Evolutionary conservation across 2,888 invertebrate genomes (phyloP).

Genomic region (Perithous albicinctus): DNA sequence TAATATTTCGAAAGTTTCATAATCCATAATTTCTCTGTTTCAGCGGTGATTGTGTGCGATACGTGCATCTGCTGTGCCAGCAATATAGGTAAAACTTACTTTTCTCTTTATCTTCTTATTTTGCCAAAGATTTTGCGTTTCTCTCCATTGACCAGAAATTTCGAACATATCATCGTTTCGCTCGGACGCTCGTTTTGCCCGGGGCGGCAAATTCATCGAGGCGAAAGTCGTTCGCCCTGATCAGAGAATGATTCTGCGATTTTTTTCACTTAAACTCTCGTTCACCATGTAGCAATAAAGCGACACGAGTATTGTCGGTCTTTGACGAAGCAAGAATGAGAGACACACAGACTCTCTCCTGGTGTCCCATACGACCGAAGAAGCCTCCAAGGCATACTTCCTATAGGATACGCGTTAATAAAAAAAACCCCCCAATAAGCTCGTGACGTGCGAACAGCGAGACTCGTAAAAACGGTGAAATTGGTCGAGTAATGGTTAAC

Average conservation of each 20-base stretch:
- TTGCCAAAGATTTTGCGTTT: slow-evolving; percentile 1
- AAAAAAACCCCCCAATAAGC: slow-evolving; percentile 13
- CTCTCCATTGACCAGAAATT: slow-evolving; percentile 32
- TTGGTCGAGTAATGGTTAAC: slow-evolving; percentile 13
- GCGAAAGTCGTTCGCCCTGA: slow-evolving; percentile 43
- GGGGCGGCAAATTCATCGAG: slow-evolving; percentile 18
- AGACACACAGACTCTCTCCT: slow-evolving; percentile 2
- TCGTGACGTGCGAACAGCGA: slow-evolving; percentile 4
- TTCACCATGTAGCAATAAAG: background rate
- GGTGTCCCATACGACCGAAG: background rate
- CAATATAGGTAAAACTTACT: slow-evolving; percentile 4
- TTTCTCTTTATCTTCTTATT: slow-evolving; percentile 4
- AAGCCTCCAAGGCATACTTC: slow-evolving; percentile 8
- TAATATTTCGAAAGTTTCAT: too few relatives aligned
- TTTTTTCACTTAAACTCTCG: slow-evolving; percentile 12
- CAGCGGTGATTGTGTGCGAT: background rate
- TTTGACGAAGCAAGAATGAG: background rate
- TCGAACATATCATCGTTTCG: slow-evolving; percentile 36
- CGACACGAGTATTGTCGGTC: background rate
- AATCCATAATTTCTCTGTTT: background rate
- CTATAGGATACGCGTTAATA: slow-evolving; percentile 1
- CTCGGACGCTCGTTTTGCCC: background rate
- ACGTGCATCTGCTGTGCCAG: background rate
- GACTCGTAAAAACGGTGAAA: slow-evolving; percentile 36
- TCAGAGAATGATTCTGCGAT: background rate